These are phyloP conservation scores for Bostrychus sinensis DNA, from an alignment of 2,113 vertebrate genomes.

Conservation along the genomic window DNA sequence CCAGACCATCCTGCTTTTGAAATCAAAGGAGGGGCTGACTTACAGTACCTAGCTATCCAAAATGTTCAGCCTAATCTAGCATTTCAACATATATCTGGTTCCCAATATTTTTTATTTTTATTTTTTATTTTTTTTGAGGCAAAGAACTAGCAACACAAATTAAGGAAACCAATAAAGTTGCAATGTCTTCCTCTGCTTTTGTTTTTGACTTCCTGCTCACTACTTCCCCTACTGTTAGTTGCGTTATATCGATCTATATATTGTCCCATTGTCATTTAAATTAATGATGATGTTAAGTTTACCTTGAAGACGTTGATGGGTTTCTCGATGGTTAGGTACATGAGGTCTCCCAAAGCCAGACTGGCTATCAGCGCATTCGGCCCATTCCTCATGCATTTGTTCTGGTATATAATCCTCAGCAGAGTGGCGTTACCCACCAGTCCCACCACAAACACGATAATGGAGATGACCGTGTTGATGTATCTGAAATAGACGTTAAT, in stretches of 20 bases:
- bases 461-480: conserved; percentile 92
- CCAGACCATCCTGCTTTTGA: too few relatives aligned
- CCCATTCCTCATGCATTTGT: conserved; percentile 99
- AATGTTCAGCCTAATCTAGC: too few relatives aligned
- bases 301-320: conserved; percentile 97
- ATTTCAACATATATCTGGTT: too few relatives aligned
- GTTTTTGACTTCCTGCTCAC: too few relatives aligned
- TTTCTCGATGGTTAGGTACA: conserved; percentile 93
- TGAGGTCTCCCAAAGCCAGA: conserved; percentile 94
- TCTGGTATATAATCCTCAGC: conserved; percentile 97
- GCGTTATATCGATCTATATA: too few relatives aligned
- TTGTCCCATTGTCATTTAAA: background rate
- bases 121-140: too few relatives aligned
- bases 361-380: conserved; percentile 97
- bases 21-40: too few relatives aligned
- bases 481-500: conserved; percentile 88
- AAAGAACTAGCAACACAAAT: too few relatives aligned
- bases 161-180: too few relatives aligned
- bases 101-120: too few relatives aligned
- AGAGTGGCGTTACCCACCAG: conserved; percentile 95
- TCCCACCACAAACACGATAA: conserved; percentile 92
- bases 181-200: too few relatives aligned
- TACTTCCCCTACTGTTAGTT: background rate
- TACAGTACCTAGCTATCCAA: too few relatives aligned
- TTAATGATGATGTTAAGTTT: conserved; percentile 40